A percentile compares a stretch with the other conserved stretches of the same genome.
Conservation (phyloP, 2,797 vertebrate species). For the Cygnus olor region DNA sequence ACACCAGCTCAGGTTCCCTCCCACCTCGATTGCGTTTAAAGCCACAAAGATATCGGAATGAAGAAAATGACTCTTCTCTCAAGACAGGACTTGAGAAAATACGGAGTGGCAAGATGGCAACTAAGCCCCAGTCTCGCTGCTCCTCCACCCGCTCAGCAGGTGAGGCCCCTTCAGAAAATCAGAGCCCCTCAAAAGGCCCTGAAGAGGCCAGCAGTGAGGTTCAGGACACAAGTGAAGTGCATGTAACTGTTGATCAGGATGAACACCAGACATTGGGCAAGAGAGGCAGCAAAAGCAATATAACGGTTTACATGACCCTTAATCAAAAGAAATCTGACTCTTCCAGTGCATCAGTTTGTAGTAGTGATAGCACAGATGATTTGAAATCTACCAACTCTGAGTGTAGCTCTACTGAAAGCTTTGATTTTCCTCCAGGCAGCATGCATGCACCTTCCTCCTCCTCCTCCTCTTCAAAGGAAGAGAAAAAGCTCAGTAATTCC, state of each 20-base stretch:
- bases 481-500: conserved; percentile 90
- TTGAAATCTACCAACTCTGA: conserved; percentile 91
- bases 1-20: conserved; percentile 87
- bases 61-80: conserved; percentile 90
- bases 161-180: conserved; percentile 84
- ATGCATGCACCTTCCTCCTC: conserved; percentile 83
- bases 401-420: conserved; percentile 91
- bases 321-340: conserved; percentile 88
- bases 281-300: conserved; percentile 86
- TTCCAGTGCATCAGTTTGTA: conserved; percentile 89
- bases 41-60: conserved; percentile 96
- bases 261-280: conserved; percentile 83
- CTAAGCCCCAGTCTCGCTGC: conserved; percentile 86
- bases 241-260: conserved; percentile 83
- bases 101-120: conserved; percentile 83
- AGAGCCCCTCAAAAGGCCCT: conserved; percentile 82
- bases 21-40: conserved; percentile 92
- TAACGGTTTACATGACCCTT: conserved; percentile 90
- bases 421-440: conserved; percentile 89
- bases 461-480: conserved; percentile 83
- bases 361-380: conserved; percentile 89
- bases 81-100: conserved; percentile 89
- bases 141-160: conserved; percentile 84
- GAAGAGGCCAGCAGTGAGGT: conserved; percentile 83
- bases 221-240: conserved; percentile 81